Evolutionary conservation across 2,113 vertebrate genomes (phyloP).

Genomic region (Sinocyclocheilus grahami): DNA sequence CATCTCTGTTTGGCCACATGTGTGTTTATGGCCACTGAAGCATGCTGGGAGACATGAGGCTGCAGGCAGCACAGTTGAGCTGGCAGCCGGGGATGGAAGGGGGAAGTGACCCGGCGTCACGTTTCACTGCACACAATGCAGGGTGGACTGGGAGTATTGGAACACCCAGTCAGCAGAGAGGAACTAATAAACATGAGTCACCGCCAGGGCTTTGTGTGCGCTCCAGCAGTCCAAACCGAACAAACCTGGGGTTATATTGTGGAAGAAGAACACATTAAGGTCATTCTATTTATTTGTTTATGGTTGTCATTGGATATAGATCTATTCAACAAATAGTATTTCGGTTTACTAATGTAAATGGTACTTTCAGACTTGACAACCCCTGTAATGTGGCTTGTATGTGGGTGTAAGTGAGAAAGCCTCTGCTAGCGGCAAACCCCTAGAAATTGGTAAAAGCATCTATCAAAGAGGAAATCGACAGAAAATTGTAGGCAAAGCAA

Average conservation of each 20-base stretch:
- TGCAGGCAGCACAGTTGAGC: slow-evolving; percentile 35
- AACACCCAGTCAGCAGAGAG: slow-evolving; percentile 35
- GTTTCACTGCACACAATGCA: slow-evolving; percentile 29
- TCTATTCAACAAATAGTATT: slow-evolving; percentile 4
- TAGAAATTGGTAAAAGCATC: slow-evolving; percentile 19
- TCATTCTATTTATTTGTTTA: not conserved
- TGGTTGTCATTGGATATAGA: not conserved
- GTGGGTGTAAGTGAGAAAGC: not conserved
- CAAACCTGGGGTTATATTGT: not conserved
- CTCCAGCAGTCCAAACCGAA: not conserved
- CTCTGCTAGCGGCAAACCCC: not conserved
- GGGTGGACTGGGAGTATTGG: slow-evolving; percentile 16
- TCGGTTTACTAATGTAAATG: not conserved
- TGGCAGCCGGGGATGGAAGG: slow-evolving; percentile 36
- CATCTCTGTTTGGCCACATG: slow-evolving; percentile 48
- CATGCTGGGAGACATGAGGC: slow-evolving; percentile 54
- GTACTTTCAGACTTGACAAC: not conserved
- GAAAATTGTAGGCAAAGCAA: slow-evolving; percentile 5
- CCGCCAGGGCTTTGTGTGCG: not conserved
- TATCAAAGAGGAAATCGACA: not conserved
- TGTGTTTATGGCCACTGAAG: slow-evolving; percentile 54
- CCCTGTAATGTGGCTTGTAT: not conserved
- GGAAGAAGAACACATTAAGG: not conserved
- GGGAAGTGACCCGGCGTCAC: slow-evolving; percentile 41
- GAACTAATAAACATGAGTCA: slow-evolving; percentile 39